Conservation (phyloP, 2,888 invertebrate genomes). For the Thalpophila matura region DNA sequence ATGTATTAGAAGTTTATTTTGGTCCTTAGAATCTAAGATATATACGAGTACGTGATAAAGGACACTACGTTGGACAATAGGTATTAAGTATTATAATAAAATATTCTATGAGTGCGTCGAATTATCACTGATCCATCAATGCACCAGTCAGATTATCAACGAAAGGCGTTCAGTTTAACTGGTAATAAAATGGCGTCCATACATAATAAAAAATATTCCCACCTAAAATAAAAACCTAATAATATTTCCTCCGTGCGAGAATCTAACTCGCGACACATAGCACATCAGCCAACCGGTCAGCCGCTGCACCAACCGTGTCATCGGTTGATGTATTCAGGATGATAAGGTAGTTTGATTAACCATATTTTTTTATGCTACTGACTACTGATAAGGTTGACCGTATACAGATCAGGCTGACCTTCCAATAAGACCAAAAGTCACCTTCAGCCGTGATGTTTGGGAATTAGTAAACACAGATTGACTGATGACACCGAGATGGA, state of each 20-base stretch:
- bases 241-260: too few species aligned
- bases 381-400: not conserved
- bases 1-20: conserved; percentile 36
- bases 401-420: not conserved
- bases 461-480: conserved; percentile 14
- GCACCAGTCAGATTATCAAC: too few species aligned
- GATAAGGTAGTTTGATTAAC: not conserved
- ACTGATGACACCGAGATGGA: not conserved
- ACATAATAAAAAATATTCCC: too few species aligned
- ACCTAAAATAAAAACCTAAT: too few species aligned
- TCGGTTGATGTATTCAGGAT: not conserved
- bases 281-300: too few species aligned
- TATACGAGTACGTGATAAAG: conserved; percentile 23
- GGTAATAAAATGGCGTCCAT: too few species aligned
- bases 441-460: conserved; percentile 26
- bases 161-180: too few species aligned
- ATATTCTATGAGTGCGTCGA: too few species aligned
- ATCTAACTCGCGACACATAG: too few species aligned
- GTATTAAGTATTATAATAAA: too few species aligned
- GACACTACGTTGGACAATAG: not conserved
- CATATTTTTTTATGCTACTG: not conserved
- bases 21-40: conserved; percentile 18
- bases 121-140: too few species aligned
- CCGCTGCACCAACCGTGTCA: too few species aligned
- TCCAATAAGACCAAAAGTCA: conserved; percentile 16